Evolutionary conservation across 2,113 vertebrate genomes (phyloP).

Genomic region (Oncorhynchus mykiss): DNA sequence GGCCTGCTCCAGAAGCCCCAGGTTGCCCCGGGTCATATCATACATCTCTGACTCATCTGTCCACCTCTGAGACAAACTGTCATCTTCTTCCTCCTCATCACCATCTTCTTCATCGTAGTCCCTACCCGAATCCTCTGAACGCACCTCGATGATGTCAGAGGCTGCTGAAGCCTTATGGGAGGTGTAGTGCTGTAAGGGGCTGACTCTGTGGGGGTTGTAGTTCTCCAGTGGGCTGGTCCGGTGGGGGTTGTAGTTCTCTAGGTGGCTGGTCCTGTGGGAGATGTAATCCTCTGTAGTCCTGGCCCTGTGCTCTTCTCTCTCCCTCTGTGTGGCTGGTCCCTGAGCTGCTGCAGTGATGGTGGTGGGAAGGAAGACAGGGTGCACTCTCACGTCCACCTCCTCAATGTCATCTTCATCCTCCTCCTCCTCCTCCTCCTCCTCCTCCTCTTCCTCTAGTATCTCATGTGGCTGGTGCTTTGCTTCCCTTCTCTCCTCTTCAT

Average conservation of each 20-base stretch:
- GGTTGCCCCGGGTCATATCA: constrained; percentile 92
- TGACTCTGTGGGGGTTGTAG: constrained; percentile 36
- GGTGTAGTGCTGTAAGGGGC: constrained; percentile 57
- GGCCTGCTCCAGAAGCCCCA: constrained; percentile 95
- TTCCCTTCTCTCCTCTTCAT: constrained; percentile 55
- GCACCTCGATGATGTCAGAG: constrained; percentile 83
- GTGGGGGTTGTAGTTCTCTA: constrained; percentile 32
- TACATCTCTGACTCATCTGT: constrained; percentile 92
- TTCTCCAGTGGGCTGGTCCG: constrained; percentile 35
- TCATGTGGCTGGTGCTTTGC: constrained; percentile 54
- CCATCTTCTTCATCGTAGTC: constrained; percentile 78
- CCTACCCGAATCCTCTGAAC: constrained; percentile 82
- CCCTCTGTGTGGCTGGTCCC: constrained; percentile 51
- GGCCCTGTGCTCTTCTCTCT: not conserved
- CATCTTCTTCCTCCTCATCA: constrained; percentile 78
- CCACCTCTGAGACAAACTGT: constrained; percentile 84
- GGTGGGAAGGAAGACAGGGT: constrained; percentile 24
- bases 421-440: constrained; percentile 52
- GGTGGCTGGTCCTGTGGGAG: constrained; percentile 28
- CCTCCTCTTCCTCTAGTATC: constrained; percentile 51
- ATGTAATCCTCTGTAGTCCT: constrained; percentile 28
- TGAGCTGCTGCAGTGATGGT: constrained; percentile 69
- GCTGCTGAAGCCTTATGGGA: constrained; percentile 59
- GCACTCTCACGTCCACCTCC: constrained; percentile 61
- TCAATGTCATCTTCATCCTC: constrained; percentile 68